phyloP scores from a whole-genome alignment of 2,888 invertebrate genomes.

The Neoscelio sp. region DNA sequence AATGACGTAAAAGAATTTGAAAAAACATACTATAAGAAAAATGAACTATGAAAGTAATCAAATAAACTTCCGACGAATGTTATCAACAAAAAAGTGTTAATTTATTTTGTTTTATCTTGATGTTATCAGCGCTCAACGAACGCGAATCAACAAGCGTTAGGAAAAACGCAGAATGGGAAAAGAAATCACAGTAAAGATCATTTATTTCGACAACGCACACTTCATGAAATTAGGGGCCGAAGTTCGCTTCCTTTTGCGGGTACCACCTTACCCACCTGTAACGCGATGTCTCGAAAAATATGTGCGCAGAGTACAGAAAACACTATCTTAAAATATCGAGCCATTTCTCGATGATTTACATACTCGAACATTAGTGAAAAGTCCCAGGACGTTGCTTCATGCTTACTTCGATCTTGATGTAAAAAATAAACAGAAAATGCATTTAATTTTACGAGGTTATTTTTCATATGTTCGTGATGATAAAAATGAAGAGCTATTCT shows the following conservation, averaged over 20 bases:
- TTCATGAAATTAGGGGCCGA: conserved; percentile 51
- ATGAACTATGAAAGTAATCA: conserved; percentile 53
- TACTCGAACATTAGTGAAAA: conserved; percentile 68
- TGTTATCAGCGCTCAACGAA: conserved; percentile 20
- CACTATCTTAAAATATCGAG: conserved; percentile 60
- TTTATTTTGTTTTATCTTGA: conserved; percentile 53
- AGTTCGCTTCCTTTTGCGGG: conserved; percentile 57
- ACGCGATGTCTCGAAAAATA: conserved; percentile 62
- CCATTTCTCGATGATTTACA: conserved; percentile 74
- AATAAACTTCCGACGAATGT: too few relatives aligned
- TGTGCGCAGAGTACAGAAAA: conserved; percentile 48
- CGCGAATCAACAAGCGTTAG: conserved; percentile 17
- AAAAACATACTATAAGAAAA: too few relatives aligned
- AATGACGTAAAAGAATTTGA: too few relatives aligned
- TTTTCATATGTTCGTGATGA: too few relatives aligned
- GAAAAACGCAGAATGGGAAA: conserved; percentile 16
- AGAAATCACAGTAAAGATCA: conserved; percentile 29
- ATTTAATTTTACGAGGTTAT: conserved; percentile 39
- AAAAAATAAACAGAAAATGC: conserved; percentile 62
- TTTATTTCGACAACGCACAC: conserved; percentile 57
- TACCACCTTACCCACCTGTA: conserved; percentile 59
- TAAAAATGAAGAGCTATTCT: too few relatives aligned
- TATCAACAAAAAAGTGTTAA: conserved; percentile 42
- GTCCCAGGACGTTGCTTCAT: conserved; percentile 63
- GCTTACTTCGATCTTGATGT: conserved; percentile 71